Percentiles rank a stretch among this genome's conserved stretches.
Conservation (phyloP, 2,888 invertebrate species). For the Ellobium chinense region DNA sequence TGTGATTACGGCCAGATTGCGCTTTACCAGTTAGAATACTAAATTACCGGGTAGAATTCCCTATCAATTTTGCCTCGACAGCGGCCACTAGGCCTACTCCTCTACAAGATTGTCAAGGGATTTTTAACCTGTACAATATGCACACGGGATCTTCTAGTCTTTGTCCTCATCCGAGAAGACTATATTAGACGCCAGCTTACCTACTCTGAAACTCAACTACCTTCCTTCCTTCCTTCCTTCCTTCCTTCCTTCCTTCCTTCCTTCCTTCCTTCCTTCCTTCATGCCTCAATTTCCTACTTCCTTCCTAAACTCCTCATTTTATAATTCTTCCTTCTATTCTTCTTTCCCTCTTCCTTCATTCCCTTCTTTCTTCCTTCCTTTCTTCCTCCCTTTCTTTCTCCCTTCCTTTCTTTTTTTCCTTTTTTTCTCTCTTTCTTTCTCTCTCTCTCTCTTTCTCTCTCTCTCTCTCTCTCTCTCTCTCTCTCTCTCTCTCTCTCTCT, state of each 20-base stretch:
- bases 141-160: no score
- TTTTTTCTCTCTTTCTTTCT: background rate
- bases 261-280: background rate
- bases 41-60: no score
- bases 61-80: no score
- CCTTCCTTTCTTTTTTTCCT: background rate
- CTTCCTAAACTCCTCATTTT: background rate
- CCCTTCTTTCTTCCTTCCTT: background rate
- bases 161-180: no score
- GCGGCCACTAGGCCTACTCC: no score
- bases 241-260: background rate
- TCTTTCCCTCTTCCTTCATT: slow-evolving; percentile 9
- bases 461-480: background rate
- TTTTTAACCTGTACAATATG: no score
- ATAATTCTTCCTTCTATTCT: background rate
- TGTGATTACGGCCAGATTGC: no score
- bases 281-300: background rate
- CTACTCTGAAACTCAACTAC: no score
- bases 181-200: no score
- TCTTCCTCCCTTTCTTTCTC: background rate
- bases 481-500: slow-evolving; percentile 21
- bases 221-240: no score
- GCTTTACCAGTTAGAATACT: no score
- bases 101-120: no score
- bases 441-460: slow-evolving; percentile 16